Percentiles rank a stretch among this genome's conserved stretches.
Conservation (phyloP, 2,888 invertebrate genomes). For the Leptinotarsa juncta region DNA sequence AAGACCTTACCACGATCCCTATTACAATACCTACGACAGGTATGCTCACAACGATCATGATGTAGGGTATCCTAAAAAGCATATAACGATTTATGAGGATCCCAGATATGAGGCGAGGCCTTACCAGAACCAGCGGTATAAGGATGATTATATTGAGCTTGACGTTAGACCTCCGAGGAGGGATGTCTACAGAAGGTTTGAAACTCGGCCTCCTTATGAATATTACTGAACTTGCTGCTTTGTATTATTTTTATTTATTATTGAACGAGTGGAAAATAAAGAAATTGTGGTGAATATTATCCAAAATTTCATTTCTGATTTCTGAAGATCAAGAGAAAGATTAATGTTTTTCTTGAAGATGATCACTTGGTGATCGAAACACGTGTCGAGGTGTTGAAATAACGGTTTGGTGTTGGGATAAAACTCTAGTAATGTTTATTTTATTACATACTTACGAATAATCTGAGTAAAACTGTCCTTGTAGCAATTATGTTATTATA, state of each 20-base stretch:
- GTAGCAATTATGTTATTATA: no score
- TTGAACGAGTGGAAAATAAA: background rate
- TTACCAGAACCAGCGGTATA: conserved; percentile 37
- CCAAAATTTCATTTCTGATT: no score
- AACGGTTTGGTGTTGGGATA: no score
- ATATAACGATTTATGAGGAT: conserved; percentile 64
- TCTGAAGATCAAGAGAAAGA: no score
- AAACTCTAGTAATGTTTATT: no score
- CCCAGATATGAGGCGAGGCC: conserved; percentile 48
- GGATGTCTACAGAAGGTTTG: conserved; percentile 41
- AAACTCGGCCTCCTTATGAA: conserved; percentile 45
- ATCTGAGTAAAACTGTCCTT: no score
- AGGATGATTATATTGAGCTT: conserved; percentile 53
- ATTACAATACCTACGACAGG: conserved; percentile 27
- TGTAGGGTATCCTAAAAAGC: conserved; percentile 46
- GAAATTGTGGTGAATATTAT: background rate
- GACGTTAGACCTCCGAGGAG: conserved; percentile 51
- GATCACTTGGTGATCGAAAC: no score
- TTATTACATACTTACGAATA: no score
- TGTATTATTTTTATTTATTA: conserved; percentile 8
- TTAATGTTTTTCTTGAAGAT: no score
- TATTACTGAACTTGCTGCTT: conserved; percentile 43
- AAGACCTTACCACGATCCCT: conserved; percentile 35
- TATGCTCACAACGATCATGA: conserved; percentile 6
- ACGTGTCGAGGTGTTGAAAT: no score